phyloP scores from a whole-genome alignment of 2,888 invertebrate species.

The Yponomeuta cagnagella region DNA sequence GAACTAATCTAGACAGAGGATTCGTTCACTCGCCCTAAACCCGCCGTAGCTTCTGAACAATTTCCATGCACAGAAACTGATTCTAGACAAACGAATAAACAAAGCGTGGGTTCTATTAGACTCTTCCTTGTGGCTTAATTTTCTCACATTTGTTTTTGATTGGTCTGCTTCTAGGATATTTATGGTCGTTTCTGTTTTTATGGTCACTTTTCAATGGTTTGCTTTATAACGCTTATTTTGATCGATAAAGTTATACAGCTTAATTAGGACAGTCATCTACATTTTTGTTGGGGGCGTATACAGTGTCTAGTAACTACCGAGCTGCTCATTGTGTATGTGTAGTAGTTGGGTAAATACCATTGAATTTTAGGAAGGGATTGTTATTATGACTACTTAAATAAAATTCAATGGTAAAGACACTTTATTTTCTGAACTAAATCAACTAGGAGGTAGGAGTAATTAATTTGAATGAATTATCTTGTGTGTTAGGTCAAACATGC shows the following conservation, averaged over 20 bases:
- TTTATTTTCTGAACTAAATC: too few relatives aligned
- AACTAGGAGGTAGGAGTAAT: too few relatives aligned
- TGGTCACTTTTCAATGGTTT: not conserved
- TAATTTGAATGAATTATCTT: too few relatives aligned
- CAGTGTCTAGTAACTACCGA: too few relatives aligned
- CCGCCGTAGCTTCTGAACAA: constrained; percentile 20
- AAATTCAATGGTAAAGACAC: too few relatives aligned
- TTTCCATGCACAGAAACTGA: constrained; percentile 7
- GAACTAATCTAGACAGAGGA: too few relatives aligned
- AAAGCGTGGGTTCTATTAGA: constrained; percentile 21
- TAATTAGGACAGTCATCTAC: not conserved
- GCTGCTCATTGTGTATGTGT: too few relatives aligned
- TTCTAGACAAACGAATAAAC: constrained; percentile 20
- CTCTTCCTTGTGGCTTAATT: not conserved
- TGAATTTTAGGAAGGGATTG: too few relatives aligned
- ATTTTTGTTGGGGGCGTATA: too few relatives aligned
- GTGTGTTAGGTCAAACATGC: not conserved
- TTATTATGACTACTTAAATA: too few relatives aligned
- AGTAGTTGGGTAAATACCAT: too few relatives aligned
- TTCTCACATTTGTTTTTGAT: not conserved
- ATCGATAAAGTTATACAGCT: not conserved
- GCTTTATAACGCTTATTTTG: not conserved
- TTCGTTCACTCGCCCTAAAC: not conserved
- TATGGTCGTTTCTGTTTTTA: not conserved
- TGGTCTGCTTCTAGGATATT: not conserved